Conservation (phyloP, 2,113 vertebrate species). For the Macroglossus sobrinus region DNA sequence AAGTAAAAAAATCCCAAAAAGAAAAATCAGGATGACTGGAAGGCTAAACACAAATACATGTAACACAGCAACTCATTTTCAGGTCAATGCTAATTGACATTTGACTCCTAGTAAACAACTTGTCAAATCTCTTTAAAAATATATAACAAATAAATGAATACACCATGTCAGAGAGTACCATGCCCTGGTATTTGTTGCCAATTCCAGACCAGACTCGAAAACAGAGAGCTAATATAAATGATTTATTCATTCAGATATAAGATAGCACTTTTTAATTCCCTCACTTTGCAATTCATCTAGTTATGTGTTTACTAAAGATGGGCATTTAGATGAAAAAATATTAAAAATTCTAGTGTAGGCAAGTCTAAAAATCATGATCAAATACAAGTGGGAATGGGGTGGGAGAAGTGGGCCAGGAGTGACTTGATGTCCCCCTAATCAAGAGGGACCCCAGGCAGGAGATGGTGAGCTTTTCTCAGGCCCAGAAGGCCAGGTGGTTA, state of each 20-base stretch:
- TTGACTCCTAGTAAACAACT: slow-evolving; percentile 52
- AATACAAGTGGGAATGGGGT: background rate
- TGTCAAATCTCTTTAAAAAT: slow-evolving; percentile 26
- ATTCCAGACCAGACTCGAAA: slow-evolving; percentile 46
- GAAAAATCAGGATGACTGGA: slow-evolving; percentile 18
- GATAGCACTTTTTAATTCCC: slow-evolving; percentile 71
- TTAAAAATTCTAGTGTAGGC: slow-evolving; percentile 49
- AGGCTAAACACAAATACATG: slow-evolving; percentile 3
- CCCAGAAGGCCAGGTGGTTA: background rate
- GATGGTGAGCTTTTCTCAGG: background rate
- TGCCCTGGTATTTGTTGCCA: slow-evolving; percentile 57
- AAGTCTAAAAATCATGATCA: slow-evolving; percentile 32
- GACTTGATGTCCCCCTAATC: background rate
- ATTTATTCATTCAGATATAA: slow-evolving; percentile 71
- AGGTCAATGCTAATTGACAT: slow-evolving; percentile 49
- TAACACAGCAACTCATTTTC: slow-evolving; percentile 18
- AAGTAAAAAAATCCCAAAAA: slow-evolving; percentile 12
- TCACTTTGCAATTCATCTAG: slow-evolving; percentile 67
- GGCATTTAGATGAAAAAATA: slow-evolving; percentile 68
- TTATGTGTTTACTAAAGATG: slow-evolving; percentile 68
- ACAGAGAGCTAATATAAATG: slow-evolving; percentile 67
- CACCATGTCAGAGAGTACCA: background rate
- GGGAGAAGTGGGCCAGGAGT: background rate
- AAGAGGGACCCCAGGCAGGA: background rate
- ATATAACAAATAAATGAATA: slow-evolving; percentile 36